Conservation (phyloP, 2,113 vertebrate species). For the Scomber japonicus region DNA sequence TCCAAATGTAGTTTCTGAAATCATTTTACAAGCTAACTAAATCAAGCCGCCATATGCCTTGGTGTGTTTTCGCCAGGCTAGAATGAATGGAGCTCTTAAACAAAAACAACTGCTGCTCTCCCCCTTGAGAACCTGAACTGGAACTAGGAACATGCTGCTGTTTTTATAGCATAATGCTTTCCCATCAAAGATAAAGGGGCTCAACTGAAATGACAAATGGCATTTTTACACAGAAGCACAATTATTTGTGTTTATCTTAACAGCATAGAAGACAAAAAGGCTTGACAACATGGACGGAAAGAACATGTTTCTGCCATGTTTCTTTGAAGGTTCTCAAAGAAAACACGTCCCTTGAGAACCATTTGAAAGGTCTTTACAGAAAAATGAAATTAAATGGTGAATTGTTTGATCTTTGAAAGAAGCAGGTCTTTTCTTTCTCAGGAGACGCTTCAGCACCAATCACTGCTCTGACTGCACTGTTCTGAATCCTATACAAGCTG, state of each 20-base stretch:
- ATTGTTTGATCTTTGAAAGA: conserved; percentile 55
- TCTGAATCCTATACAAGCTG: background rate
- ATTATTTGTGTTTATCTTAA: conserved; percentile 54
- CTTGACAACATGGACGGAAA: conserved; percentile 16
- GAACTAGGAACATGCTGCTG: conserved; percentile 62
- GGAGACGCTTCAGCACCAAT: conserved; percentile 41
- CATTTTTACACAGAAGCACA: conserved; percentile 49
- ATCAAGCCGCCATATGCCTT: conserved; percentile 82
- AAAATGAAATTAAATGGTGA: conserved; percentile 61
- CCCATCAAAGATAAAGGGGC: conserved; percentile 57
- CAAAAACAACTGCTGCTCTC: conserved; percentile 71
- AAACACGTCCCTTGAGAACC: conserved; percentile 55
- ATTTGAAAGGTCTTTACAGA: conserved; percentile 46
- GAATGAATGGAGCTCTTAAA: conserved; percentile 77
- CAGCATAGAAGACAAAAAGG: conserved; percentile 42
- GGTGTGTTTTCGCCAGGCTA: conserved; percentile 59
- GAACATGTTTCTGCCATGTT: conserved; percentile 48
- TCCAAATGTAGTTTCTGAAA: conserved; percentile 77
- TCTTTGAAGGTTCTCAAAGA: conserved; percentile 59
- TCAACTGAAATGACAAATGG: conserved; percentile 68
- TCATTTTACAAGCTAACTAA: conserved; percentile 80
- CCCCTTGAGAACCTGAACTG: conserved; percentile 61
- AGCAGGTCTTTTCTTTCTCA: conserved; percentile 35
- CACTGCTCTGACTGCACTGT: conserved; percentile 12
- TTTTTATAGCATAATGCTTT: conserved; percentile 71